phyloP scores from a whole-genome alignment of 37 sponge, comb jelly and placozoan genomes.

The Halisarca cf. caerulea region DNA sequence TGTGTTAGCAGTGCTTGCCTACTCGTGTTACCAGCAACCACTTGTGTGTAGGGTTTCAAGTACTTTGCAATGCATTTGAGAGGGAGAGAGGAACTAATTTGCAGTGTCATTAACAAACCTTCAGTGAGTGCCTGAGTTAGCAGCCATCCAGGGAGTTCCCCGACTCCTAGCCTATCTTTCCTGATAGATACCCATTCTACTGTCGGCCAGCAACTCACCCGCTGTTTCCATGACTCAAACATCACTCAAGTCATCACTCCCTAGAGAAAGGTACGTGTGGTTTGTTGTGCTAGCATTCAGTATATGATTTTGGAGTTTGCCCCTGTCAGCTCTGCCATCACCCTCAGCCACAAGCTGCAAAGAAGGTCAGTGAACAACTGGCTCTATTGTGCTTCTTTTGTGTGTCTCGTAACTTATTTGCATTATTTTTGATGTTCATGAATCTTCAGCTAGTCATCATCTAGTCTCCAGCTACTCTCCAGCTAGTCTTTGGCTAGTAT shows the following conservation, averaged over 20 bases:
- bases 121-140: conserved; percentile 30
- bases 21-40: too few relatives aligned
- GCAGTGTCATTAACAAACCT: conserved; percentile 84
- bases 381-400: too few relatives aligned
- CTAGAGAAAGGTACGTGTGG: background rate
- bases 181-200: conserved; percentile 55
- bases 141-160: too few relatives aligned
- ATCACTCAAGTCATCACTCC: background rate
- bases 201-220: conserved; percentile 67
- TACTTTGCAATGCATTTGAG: conserved; percentile 81
- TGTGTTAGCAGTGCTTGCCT: too few relatives aligned
- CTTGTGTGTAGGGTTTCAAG: conserved; percentile 74
- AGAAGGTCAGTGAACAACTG: conserved; percentile 53
- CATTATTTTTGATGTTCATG: too few relatives aligned
- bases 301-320: background rate
- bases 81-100: conserved; percentile 86
- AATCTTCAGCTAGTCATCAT: background rate
- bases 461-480: background rate
- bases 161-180: too few relatives aligned
- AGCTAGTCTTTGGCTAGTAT: background rate
- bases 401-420: too few relatives aligned
- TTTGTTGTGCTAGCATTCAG: too few relatives aligned
- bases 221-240: conserved; percentile 47
- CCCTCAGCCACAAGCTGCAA: conserved; percentile 65
- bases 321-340: conserved; percentile 3